These are phyloP conservation scores for Cryptophagus acutangulus DNA, from an alignment of 2,888 invertebrate species.

Conservation along the genomic window DNA sequence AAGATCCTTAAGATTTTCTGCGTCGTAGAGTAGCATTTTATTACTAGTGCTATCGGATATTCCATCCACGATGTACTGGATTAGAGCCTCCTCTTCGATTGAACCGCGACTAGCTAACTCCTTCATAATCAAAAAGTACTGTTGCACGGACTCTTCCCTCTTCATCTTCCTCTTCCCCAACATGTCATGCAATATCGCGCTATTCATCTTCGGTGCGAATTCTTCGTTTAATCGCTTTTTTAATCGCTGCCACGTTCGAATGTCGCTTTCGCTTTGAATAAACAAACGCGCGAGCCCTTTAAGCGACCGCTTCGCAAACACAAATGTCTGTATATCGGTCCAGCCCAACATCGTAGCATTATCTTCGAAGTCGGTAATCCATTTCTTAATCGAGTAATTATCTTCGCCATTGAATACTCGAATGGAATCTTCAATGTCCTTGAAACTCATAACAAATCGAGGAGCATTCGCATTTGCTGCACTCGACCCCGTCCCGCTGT, in stretches of 20 bases:
- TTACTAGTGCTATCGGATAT: slow-evolving; percentile 29
- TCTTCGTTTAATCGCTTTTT: slow-evolving; percentile 24
- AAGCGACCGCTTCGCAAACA: slow-evolving; percentile 32
- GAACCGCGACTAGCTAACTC: slow-evolving; percentile 38
- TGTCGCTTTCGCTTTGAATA: slow-evolving; percentile 27
- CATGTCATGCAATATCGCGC: slow-evolving; percentile 23
- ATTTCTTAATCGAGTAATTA: slow-evolving; percentile 26
- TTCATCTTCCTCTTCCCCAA: slow-evolving; percentile 32
- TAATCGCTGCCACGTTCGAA: slow-evolving; percentile 24
- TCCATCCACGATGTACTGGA: slow-evolving; percentile 43
- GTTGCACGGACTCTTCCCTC: slow-evolving; percentile 35
- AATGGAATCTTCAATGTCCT: slow-evolving; percentile 31
- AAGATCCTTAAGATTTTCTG: slow-evolving; percentile 2
- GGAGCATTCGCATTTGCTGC: no score
- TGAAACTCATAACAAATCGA: slow-evolving; percentile 23
- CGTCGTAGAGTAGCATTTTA: slow-evolving; percentile 28
- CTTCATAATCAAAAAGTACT: slow-evolving; percentile 41
- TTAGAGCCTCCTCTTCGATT: slow-evolving; percentile 37
- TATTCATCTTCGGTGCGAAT: slow-evolving; percentile 25
- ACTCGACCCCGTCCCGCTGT: not conserved
- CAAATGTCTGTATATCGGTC: slow-evolving; percentile 32
- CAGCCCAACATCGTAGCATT: slow-evolving; percentile 26
- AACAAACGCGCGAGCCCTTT: slow-evolving; percentile 30
- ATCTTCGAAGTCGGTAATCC: slow-evolving; percentile 33
- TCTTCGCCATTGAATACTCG: slow-evolving; percentile 27